Conservation (phyloP, 2,888 invertebrate species). For the Drosophila phalerata region DNA sequence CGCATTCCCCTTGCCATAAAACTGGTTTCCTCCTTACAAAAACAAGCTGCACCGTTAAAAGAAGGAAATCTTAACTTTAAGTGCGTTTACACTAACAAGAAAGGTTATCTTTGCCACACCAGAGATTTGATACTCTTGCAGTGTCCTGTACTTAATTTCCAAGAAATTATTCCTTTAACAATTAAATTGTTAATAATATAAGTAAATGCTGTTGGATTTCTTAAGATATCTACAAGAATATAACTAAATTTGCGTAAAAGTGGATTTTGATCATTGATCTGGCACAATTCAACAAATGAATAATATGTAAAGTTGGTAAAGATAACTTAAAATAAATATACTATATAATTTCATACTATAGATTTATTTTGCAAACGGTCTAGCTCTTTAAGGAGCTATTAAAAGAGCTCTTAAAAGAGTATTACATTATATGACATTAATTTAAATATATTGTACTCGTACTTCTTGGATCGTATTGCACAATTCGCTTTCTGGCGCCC, state of each 20-base stretch:
- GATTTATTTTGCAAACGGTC: no score
- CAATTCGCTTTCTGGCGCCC: conserved; percentile 47
- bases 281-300: no score
- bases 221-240: no score
- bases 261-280: no score
- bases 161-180: background rate
- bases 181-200: no score
- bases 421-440: background rate
- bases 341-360: background rate
- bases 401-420: background rate
- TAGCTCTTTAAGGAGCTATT: background rate
- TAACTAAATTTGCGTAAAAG: no score
- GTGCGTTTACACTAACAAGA: conserved; percentile 14
- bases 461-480: conserved; percentile 27
- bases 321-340: no score
- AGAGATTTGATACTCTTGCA: background rate
- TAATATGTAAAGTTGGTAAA: no score
- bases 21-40: conserved; percentile 27
- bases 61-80: conserved; percentile 37
- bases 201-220: no score
- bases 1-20: conserved; percentile 18
- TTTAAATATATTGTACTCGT: conserved; percentile 2
- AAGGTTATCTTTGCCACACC: background rate
- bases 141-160: background rate
- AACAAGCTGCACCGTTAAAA: conserved; percentile 38